These are phyloP conservation scores for Leptinotarsa texana DNA, from an alignment of 1,140 invertebrate species.

Conservation along the genomic window DNA sequence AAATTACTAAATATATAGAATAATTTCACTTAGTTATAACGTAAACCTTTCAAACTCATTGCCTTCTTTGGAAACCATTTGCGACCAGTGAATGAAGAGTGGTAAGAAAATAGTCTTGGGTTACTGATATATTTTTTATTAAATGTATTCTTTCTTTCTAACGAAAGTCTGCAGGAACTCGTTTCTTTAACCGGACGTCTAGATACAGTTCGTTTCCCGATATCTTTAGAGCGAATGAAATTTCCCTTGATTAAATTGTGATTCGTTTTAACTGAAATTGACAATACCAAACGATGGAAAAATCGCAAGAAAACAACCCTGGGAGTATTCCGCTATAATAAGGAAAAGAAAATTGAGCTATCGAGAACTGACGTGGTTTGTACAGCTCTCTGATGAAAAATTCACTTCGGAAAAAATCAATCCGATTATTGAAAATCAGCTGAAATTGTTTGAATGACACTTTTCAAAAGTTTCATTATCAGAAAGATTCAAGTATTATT, in stretches of 20 bases:
- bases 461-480: no score
- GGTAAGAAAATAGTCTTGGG: no score
- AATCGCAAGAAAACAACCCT: background rate
- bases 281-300: slow-evolving; percentile 20
- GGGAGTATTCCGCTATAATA: background rate
- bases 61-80: no score
- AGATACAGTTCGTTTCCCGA: background rate
- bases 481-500: no score
- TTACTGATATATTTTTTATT: background rate
- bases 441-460: no score
- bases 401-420: no score
- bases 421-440: no score
- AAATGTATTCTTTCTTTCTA: background rate
- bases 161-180: background rate
- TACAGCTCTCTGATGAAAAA: no score
- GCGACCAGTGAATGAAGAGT: no score
- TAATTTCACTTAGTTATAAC: no score
- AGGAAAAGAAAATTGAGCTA: background rate
- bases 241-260: slow-evolving; percentile 15
- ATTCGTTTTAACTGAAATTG: slow-evolving; percentile 16
- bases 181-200: background rate
- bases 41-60: no score
- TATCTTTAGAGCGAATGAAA: background rate
- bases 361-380: background rate
- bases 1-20: no score